Base-by-base conservation (phyloP, 2,888 invertebrate genomes). In the Pammene fasciana region DNA sequence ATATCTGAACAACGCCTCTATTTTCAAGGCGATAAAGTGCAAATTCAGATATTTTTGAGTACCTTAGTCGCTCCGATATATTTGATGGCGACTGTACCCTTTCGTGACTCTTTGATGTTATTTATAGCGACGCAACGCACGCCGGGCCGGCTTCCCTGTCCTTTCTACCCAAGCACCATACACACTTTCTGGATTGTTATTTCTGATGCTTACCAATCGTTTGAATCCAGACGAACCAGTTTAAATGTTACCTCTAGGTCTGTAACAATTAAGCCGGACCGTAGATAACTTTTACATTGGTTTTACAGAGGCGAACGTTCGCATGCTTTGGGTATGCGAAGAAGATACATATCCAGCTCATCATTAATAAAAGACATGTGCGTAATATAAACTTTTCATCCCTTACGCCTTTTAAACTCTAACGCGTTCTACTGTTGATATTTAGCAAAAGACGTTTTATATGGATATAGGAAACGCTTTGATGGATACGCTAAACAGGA, bases 21-120 rank as follows among this genome's bases (percentile, higher is more conserved):
- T n/a, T n/a, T n/a, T n/a, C n/a, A n/a, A n/a, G n/a, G n/a, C n/a
- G n/a, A n/a, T n/a, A n/a, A n/a, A n/a, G n/a, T n/a, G n/a, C n/a
- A n/a, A n/a, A n/a, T n/a, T n/a, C n/a, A n/a, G n/a, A n/a, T n/a
- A n/a, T n/a, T n/a, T n/a, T n/a, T n/a, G n/a, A n/a, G n/a, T n/a
- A n/a, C n/a, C n/a, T n/a, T n/a, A n/a, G n/a, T n/a, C n/a, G n/a
- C n/a, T n/a, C n/a, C n/a, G n/a, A n/a, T n/a, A n/a, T n/a, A n/a
- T n/a, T n/a, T n/a, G n/a, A n/a, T n/a, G n/a, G n/a, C n/a, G n/a
- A n/a, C n/a, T n/a, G 11, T 26, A 13, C 16, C 41, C 50, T 41
- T 52, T 52, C n/a, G 43, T 18, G 36, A 48, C 46, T 60, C 50
- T 62, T 62, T 62, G 62, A 62, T 62, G 62, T 52, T 52, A 62